A percentile compares a stretch with the other conserved stretches of the same genome.
Evolutionary conservation across 2,113 vertebrate species (phyloP).

Genomic region (Cyanocitta stelleri): DNA sequence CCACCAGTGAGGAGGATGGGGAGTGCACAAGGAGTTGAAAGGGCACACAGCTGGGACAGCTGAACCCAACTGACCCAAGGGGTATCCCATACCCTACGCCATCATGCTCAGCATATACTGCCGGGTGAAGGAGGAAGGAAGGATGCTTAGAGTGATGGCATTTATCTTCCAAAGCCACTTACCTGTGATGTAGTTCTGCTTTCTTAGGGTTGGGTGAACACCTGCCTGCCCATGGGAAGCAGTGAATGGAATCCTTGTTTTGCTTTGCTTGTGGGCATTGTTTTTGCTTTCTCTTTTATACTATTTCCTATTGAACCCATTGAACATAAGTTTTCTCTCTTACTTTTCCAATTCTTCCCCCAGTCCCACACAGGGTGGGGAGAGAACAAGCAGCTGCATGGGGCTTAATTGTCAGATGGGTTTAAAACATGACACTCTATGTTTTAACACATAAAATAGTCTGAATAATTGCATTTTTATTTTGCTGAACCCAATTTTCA

Average conservation of each 20-base stretch:
- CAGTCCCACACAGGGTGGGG: rapidly evolving
- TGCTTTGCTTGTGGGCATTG: rapidly evolving
- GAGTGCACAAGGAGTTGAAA: too few relatives aligned
- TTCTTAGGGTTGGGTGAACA: neutral
- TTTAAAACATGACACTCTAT: neutral
- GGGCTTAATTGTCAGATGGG: neutral
- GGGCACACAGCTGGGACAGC: neutral
- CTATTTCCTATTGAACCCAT: neutral
- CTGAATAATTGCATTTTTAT: neutral
- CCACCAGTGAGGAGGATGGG: neutral
- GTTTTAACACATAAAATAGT: neutral
- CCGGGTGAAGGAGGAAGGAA: neutral
- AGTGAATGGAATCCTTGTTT: neutral
- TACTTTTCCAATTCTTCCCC: neutral
- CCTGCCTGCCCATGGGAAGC: neutral
- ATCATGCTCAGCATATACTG: neutral
- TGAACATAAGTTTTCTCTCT: neutral
- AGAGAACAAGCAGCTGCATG: neutral
- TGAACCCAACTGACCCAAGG: neutral
- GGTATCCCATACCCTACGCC: too few relatives aligned
- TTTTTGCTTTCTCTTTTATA: neutral
- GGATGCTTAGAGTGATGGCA: rapidly evolving
- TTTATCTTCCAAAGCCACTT: neutral
- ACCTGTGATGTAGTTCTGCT: neutral
- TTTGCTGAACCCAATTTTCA: neutral